Percentiles rank a stretch among this genome's conserved stretches.
phyloP scores from a whole-genome alignment of 2,113 vertebrate species.

The Tupaia chinensis region DNA sequence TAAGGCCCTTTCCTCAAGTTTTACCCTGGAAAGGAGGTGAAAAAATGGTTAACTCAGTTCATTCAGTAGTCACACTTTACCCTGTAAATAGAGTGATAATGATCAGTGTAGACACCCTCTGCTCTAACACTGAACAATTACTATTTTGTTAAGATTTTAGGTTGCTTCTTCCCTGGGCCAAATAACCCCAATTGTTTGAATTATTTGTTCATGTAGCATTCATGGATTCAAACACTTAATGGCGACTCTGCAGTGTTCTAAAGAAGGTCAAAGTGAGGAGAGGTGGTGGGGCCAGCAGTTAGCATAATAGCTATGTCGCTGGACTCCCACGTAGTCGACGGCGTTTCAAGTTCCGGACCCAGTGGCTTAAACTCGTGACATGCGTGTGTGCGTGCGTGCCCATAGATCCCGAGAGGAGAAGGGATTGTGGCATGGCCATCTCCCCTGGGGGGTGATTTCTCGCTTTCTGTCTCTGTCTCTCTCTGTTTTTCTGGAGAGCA shows the following conservation, averaged over 20 bases:
- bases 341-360: too few relatives aligned
- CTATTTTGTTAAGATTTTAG: constrained; percentile 28
- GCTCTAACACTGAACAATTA: neutral
- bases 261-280: neutral
- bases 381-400: too few relatives aligned
- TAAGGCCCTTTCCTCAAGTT: neutral
- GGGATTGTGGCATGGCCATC: too few relatives aligned
- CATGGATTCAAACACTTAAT: neutral
- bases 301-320: too few relatives aligned
- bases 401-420: too few relatives aligned
- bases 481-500: too few relatives aligned
- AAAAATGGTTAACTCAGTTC: constrained; percentile 27
- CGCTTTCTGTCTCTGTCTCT: too few relatives aligned
- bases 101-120: neutral
- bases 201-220: constrained; percentile 14
- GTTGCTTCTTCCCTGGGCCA: constrained; percentile 8
- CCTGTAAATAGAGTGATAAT: neutral
- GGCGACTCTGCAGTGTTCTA: neutral
- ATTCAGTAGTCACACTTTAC: neutral
- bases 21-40: constrained; percentile 22
- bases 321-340: too few relatives aligned
- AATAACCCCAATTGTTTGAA: neutral
- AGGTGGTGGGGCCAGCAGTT: too few relatives aligned
- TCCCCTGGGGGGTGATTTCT: too few relatives aligned
- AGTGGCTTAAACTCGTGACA: too few relatives aligned